Percentiles rank a stretch among this genome's conserved stretches.
Evolutionary conservation across 2,888 invertebrate genomes (phyloP).

Genomic region (Meloe dianella): DNA sequence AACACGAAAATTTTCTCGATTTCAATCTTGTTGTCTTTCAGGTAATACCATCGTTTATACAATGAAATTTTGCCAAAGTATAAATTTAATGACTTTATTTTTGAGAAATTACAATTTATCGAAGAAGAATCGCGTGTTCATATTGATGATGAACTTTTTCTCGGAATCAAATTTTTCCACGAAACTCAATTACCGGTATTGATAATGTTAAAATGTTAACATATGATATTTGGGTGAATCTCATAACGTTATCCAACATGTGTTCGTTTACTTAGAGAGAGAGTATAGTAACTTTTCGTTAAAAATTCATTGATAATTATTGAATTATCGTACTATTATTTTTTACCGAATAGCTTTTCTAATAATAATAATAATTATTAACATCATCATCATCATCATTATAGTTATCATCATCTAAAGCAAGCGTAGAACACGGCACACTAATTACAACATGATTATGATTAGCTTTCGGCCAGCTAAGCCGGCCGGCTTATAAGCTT

Average conservation of each 20-base stretch:
- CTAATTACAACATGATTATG: slow-evolving; percentile 60
- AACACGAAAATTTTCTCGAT: too few relatives aligned
- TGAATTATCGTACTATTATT: not conserved
- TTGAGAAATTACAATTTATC: not conserved
- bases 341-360: not conserved
- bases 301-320: not conserved
- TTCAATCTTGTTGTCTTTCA: too few relatives aligned
- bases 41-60: too few relatives aligned
- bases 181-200: slow-evolving; percentile 35
- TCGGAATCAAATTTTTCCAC: slow-evolving; percentile 28
- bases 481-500: slow-evolving; percentile 58
- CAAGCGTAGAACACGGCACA: slow-evolving; percentile 28
- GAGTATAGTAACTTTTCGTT: not conserved
- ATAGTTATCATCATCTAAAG: not conserved
- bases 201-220: slow-evolving; percentile 30
- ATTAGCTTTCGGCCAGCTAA: slow-evolving; percentile 60
- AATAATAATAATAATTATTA: not conserved
- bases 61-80: too few relatives aligned
- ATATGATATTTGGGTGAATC: slow-evolving; percentile 23
- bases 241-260: slow-evolving; percentile 5
- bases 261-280: not conserved
- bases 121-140: slow-evolving; percentile 28
- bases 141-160: slow-evolving; percentile 31
- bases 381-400: not conserved
- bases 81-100: too few relatives aligned